A percentile compares a stretch with the other conserved stretches of the same genome.
Evolutionary conservation across 64 coral and sea anemone genomes (phyloP).

Genomic region (Pachyseris speciosa): DNA sequence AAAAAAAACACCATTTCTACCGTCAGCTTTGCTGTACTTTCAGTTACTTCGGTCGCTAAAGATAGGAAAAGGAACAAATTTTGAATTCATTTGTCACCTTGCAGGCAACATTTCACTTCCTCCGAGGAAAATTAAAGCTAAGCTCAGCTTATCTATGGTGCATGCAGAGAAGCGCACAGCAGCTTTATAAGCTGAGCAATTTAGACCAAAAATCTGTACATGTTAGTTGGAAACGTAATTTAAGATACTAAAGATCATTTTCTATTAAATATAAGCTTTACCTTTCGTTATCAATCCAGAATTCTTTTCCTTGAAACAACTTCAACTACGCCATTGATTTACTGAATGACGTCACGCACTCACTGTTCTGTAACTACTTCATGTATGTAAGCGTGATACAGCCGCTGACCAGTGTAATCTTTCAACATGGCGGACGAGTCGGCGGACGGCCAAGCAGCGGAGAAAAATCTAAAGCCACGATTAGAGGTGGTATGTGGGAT

Average conservation of each 20-base stretch:
- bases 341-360: slow-evolving; percentile 6
- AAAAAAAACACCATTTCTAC: too few relatives aligned
- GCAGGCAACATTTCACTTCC: too few relatives aligned
- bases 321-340: slow-evolving; percentile 16
- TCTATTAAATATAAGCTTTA: not conserved
- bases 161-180: not conserved
- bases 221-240: not conserved
- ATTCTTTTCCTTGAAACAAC: not conserved
- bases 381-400: too few relatives aligned
- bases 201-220: not conserved
- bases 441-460: not conserved
- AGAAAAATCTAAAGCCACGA: not conserved
- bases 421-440: not conserved
- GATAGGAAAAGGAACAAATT: too few relatives aligned
- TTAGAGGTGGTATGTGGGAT: slow-evolving; percentile 23
- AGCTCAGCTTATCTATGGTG: too few relatives aligned
- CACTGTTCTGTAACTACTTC: too few relatives aligned
- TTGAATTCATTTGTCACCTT: too few relatives aligned
- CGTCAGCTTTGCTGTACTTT: too few relatives aligned
- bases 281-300: not conserved
- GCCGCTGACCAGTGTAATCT: not conserved
- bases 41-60: not conserved
- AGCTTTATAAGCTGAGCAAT: not conserved
- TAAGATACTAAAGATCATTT: not conserved
- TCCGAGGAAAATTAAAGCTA: too few relatives aligned